Percentiles rank a stretch among this genome's conserved stretches.
Evolutionary conservation across 2,113 vertebrate species (phyloP).

Genomic region (Ia io): DNA sequence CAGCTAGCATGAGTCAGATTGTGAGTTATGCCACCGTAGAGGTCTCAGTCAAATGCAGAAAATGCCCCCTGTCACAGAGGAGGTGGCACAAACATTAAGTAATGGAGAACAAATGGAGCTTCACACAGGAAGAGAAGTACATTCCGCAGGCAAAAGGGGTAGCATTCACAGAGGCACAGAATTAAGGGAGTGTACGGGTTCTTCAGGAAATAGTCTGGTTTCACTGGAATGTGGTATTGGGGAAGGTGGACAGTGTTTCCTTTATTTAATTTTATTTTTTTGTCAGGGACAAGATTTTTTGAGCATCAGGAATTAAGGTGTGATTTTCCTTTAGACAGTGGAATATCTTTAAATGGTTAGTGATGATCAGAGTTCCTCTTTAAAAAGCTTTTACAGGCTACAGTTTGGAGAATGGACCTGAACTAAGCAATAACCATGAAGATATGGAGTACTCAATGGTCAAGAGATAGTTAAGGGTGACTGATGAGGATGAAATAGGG

Average conservation of each 20-base stretch:
- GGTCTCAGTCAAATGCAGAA: neutral
- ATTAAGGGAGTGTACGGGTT: neutral
- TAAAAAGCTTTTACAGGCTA: neutral
- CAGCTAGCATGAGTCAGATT: neutral
- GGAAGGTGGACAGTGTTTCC: neutral
- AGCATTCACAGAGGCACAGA: neutral
- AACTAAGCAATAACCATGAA: neutral
- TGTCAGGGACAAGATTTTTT: neutral
- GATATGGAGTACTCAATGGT: neutral
- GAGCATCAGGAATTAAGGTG: neutral
- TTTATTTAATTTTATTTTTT: too few relatives aligned
- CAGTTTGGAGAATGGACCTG: neutral
- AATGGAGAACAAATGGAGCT: neutral
- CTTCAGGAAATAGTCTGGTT: neutral
- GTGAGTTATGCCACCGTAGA: neutral
- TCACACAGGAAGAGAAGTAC: neutral
- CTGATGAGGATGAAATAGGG: neutral
- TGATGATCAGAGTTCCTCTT: neutral
- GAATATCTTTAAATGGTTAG: neutral
- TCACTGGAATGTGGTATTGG: neutral
- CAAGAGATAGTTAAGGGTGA: neutral
- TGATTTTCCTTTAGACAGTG: neutral
- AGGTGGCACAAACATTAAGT: neutral
- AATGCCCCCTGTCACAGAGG: neutral
- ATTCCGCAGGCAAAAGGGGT: neutral